Base-by-base conservation (phyloP, 2,797 vertebrate species). In the Gouania willdenowi region DNA sequence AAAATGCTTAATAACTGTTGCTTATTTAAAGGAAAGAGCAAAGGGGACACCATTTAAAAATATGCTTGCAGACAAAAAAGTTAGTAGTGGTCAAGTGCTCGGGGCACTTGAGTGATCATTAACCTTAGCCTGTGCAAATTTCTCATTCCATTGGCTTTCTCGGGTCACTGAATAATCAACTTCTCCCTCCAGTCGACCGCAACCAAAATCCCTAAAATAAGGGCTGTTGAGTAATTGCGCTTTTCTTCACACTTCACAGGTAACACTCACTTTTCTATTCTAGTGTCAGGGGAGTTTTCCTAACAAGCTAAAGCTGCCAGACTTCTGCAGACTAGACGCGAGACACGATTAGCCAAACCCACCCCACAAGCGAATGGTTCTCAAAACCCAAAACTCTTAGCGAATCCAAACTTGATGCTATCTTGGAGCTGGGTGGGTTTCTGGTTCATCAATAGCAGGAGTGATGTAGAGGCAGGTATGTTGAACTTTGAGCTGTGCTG, bases 1-100 rank as follows among this genome's bases (percentile, higher is more conserved):
- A 53, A 41, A 68, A 76, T 73, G 83, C 42, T 33, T 56, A 80
- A 83, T 79, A 42, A 75, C 73, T 71, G 66, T 51, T 63, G 40
- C 12, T 1, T 31, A 37, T 46, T 46, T 34, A 19, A 6, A 13
- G 1, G 40, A 38, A 39, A 35, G 25, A 62, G 33, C 8, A 39
- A 16, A 4, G n/a, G n/a, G n/a, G n/a, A n/a, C n/a, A n/a, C n/a
- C n/a, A n/a, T n/a, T n/a, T n/a, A 15, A 28, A 64, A 51, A 27
- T 46, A 24, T 39, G 5, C 27, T 47, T 13, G 9, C 8, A 38
- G 45, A 51, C 26, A 40, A 47, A 38, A 58, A 25, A 63, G 50
- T 43, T 35, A 61, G 54, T 57, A 48, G 31, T 26, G 39, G 31
- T 24, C 29, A 43, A 53, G 24, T 2, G 10, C 39, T 57, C 23